These are phyloP conservation scores for Bambusicola thoracicus DNA, from an alignment of 2,113 vertebrate species.

Conservation along the genomic window DNA sequence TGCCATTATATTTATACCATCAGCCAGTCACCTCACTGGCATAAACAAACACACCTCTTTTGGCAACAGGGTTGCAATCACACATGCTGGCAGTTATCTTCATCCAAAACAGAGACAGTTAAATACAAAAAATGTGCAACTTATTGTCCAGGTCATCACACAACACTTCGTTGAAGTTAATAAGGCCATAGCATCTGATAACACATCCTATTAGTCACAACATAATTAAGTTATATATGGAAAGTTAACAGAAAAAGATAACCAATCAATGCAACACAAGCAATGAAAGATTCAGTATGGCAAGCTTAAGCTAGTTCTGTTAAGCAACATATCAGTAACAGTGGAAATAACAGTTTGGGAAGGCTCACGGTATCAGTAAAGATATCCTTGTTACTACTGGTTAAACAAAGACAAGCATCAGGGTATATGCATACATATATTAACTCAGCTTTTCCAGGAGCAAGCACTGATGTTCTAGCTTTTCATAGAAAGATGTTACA, in stretches of 20 bases:
- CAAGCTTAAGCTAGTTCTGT: constrained; percentile 43
- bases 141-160: not conserved
- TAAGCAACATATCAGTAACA: not conserved
- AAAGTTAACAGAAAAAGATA: constrained; percentile 37
- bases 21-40: not conserved
- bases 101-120: constrained; percentile 20
- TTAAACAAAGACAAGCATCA: not conserved
- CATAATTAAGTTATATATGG: constrained; percentile 16
- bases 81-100: not conserved
- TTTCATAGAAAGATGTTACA: constrained; percentile 55
- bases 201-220: not conserved
- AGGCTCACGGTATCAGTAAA: constrained; percentile 12
- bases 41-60: constrained; percentile 55
- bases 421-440: not conserved
- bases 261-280: not conserved
- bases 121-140: not conserved
- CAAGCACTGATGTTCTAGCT: not conserved
- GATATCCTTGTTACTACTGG: constrained; percentile 21
- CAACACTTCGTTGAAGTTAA: not conserved
- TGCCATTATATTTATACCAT: constrained; percentile 32
- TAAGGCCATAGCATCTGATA: constrained; percentile 3
- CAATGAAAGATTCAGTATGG: not conserved
- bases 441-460: constrained; percentile 64
- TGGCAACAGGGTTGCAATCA: not conserved
- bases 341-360: constrained; percentile 23